These are phyloP conservation scores for Astyanax mexicanus DNA, from an alignment of 2,797 vertebrate species.

Conservation along the genomic window DNA sequence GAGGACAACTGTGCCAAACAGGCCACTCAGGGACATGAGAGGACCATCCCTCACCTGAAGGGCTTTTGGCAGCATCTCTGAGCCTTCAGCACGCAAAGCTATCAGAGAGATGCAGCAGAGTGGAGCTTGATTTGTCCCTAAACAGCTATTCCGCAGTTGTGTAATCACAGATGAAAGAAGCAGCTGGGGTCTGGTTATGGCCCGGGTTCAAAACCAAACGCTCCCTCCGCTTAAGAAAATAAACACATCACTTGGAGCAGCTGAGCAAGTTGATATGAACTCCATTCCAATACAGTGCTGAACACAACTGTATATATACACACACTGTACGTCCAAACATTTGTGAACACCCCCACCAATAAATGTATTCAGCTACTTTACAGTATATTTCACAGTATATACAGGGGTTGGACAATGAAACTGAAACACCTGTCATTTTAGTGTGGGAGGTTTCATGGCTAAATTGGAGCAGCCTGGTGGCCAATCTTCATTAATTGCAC, in stretches of 20 bases:
- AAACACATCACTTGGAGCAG: constrained; percentile 32
- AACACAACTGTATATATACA: neutral
- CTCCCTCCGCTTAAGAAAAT: constrained; percentile 22
- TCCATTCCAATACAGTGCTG: neutral
- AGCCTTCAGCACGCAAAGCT: constrained; percentile 28
- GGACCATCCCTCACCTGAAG: constrained; percentile 54
- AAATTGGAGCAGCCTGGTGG: too few species aligned
- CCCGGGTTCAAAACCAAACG: constrained; percentile 25
- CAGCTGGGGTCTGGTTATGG: constrained; percentile 42
- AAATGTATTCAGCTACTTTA: too few species aligned
- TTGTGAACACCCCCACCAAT: too few species aligned
- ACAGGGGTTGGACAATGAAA: too few species aligned
- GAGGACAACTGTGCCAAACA: constrained; percentile 53
- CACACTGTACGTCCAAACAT: too few species aligned
- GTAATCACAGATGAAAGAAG: constrained; percentile 52
- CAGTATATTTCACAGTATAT: too few species aligned
- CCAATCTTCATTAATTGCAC: too few species aligned
- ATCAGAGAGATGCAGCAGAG: constrained; percentile 61
- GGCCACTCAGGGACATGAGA: constrained; percentile 47
- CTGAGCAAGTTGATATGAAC: neutral
- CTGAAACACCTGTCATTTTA: too few species aligned
- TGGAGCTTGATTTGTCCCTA: constrained; percentile 45
- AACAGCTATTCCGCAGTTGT: constrained; percentile 62
- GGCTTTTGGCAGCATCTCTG: constrained; percentile 12
- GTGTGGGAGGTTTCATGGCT: too few species aligned